phyloP scores from a whole-genome alignment of 2,113 vertebrate species.

The Piliocolobus tephrosceles region DNA sequence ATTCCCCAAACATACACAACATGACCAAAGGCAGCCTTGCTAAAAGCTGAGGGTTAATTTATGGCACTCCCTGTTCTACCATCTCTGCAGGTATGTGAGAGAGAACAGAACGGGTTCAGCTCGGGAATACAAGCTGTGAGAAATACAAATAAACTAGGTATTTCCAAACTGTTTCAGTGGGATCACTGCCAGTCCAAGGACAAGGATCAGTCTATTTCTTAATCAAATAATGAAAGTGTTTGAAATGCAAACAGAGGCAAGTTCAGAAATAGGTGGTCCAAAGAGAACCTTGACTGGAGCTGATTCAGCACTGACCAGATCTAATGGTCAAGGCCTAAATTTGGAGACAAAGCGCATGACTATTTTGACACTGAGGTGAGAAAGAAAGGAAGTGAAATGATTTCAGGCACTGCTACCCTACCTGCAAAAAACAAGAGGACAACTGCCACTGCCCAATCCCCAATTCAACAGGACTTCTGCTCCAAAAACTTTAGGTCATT shows the following conservation, averaged over 20 bases:
- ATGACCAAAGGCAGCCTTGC: not conserved
- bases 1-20: not conserved
- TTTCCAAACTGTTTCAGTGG: not conserved
- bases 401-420: not conserved
- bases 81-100: not conserved
- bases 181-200: not conserved
- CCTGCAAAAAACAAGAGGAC: not conserved
- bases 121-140: not conserved
- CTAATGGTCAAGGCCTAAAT: not conserved
- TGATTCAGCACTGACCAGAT: not conserved
- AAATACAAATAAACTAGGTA: not conserved
- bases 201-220: not conserved
- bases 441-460: not conserved
- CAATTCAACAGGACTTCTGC: not conserved
- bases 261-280: not conserved
- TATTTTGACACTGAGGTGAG: not conserved
- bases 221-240: not conserved
- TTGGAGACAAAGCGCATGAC: not conserved
- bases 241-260: constrained; percentile 33
- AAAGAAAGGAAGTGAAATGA: not conserved
- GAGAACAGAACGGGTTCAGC: not conserved
- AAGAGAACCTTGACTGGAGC: not conserved
- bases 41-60: not conserved
- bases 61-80: not conserved
- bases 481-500: not conserved